Conservation (phyloP, 2,797 vertebrate species). For the Lutjanus argentimaculatus region DNA sequence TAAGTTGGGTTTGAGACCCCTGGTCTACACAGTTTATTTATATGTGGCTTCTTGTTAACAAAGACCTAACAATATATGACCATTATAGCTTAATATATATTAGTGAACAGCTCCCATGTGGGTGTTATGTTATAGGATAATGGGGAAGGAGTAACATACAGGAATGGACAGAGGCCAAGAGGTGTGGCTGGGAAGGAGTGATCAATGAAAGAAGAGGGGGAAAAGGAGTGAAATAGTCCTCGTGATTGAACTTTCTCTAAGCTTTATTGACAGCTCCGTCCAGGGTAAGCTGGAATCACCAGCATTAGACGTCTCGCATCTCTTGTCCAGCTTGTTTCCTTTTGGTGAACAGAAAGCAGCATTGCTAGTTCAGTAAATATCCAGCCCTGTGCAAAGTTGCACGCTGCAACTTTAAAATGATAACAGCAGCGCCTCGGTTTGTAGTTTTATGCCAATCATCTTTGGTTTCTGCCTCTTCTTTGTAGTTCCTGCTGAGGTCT, state of each 20-base stretch:
- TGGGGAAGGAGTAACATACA: conserved; percentile 1
- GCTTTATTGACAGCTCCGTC: conserved; percentile 24
- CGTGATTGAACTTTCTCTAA: conserved; percentile 22
- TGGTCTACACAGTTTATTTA: neutral
- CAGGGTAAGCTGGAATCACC: neutral
- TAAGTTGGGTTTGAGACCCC: neutral
- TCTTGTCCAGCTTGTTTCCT: neutral
- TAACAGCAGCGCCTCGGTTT: conserved; percentile 29
- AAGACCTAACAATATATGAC: neutral
- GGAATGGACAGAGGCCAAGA: conserved; percentile 20
- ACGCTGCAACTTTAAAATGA: conserved; percentile 32
- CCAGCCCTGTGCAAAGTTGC: conserved; percentile 11
- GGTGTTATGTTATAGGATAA: neutral
- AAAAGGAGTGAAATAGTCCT: conserved; percentile 12
- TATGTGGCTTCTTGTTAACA: neutral
- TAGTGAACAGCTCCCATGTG: neutral
- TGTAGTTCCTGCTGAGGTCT: conserved; percentile 65
- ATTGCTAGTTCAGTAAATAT: neutral
- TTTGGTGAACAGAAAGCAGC: neutral
- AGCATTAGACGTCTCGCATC: conserved; percentile 1
- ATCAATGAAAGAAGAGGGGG: conserved; percentile 19
- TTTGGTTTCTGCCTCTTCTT: conserved; percentile 25
- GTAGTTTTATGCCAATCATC: conserved; percentile 51
- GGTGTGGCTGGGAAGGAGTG: conserved; percentile 7
- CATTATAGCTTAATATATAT: neutral